Evolutionary conservation across 1,140 invertebrate species (phyloP).

Genomic region (Drosophila setifemur): DNA sequence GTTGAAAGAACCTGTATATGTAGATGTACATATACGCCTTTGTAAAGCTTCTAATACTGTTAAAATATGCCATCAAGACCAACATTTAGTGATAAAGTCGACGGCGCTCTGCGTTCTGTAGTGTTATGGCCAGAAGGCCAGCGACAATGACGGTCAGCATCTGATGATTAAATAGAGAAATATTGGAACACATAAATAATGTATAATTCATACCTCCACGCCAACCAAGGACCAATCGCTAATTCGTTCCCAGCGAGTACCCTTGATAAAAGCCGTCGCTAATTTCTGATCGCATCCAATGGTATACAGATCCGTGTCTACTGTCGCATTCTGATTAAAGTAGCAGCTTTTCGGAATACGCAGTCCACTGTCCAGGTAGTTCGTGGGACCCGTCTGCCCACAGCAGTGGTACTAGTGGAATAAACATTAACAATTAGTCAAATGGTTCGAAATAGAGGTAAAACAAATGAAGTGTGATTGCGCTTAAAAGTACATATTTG

Average conservation of each 20-base stretch:
- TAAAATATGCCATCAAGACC: neutral
- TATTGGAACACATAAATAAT: neutral
- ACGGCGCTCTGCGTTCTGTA: conserved; percentile 64
- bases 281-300: conserved; percentile 53
- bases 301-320: conserved; percentile 49
- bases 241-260: conserved; percentile 64
- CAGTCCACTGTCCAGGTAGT: conserved; percentile 55
- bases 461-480: too few species aligned
- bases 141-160: conserved; percentile 52
- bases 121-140: conserved; percentile 66
- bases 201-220: conserved; percentile 51
- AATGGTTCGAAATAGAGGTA: too few species aligned
- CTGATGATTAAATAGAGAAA: conserved; percentile 10
- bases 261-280: conserved; percentile 36
- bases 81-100: conserved; percentile 49
- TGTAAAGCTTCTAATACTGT: conserved; percentile 48
- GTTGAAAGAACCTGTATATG: too few species aligned
- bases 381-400: conserved; percentile 58
- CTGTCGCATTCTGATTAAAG: conserved; percentile 57
- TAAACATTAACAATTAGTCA: neutral
- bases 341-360: conserved; percentile 65
- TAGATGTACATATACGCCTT: neutral
- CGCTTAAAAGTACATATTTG: too few species aligned
- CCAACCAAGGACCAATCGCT: conserved; percentile 72
- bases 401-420: conserved; percentile 69